Evolutionary conservation across 2,888 invertebrate species (phyloP).

Genomic region (Ennomos erosarius): DNA sequence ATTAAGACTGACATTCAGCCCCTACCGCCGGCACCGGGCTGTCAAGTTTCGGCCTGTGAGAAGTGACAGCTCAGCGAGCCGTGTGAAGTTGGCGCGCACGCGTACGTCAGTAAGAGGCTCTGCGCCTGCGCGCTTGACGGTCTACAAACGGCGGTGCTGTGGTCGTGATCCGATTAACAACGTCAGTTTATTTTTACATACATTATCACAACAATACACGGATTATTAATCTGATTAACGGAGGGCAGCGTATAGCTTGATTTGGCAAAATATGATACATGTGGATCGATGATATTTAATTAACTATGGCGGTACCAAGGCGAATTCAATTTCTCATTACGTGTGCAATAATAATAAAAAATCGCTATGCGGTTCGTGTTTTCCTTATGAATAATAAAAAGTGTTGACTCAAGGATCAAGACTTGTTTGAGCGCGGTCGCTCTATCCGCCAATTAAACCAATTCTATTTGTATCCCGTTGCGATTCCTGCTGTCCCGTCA

Average conservation of each 20-base stretch:
- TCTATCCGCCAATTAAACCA: constrained; percentile 73
- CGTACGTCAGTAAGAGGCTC: constrained; percentile 81
- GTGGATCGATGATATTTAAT: constrained; percentile 18
- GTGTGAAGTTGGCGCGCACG: constrained; percentile 77
- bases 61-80: constrained; percentile 56
- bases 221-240: constrained; percentile 33
- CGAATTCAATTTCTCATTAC: constrained; percentile 48
- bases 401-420: constrained; percentile 50
- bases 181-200: constrained; percentile 74
- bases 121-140: constrained; percentile 84
- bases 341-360: constrained; percentile 53
- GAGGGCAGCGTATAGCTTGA: constrained; percentile 61
- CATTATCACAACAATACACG: constrained; percentile 48
- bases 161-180: constrained; percentile 85
- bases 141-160: constrained; percentile 81
- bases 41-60: constrained; percentile 25
- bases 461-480: constrained; percentile 75
- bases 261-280: constrained; percentile 49
- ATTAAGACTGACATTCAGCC: constrained; percentile 10
- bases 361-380: constrained; percentile 34
- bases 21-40: too few species aligned
- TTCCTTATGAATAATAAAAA: constrained; percentile 16
- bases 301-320: constrained; percentile 36
- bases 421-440: constrained; percentile 53
- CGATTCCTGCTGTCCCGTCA: constrained; percentile 67